Evolutionary conservation across 2,113 vertebrate genomes (phyloP), one percentile per base, ranked within the genome.

Genomic region (Hemiprocne comata): DNA sequence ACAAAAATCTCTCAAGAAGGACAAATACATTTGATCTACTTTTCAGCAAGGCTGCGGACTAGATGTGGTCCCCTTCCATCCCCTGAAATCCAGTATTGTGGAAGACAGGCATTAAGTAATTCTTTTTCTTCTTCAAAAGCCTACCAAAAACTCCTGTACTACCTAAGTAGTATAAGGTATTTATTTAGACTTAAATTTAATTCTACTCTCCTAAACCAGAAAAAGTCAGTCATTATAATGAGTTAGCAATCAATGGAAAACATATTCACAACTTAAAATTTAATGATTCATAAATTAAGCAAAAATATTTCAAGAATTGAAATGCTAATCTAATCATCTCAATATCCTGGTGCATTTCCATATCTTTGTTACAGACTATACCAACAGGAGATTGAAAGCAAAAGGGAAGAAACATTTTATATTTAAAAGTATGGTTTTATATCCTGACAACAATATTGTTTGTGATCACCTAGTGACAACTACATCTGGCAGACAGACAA

Each of bases 401-500:
- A 64, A 55, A 10, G 5, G 64, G 70, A 87, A 77, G 51, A 73
- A 69, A 67, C 33, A 67, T 67, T 85, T 64, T 46, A 46, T 78
- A 75, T 88, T 88, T 90, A 3, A 77, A 93, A 65, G 42, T 29
- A 73, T 12, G 48, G n/a, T 64, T 93, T 91, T 67, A 66, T 81
- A 84, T 64, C 60, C 82, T 44, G 75, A 61, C 46, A 58, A 91
- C 71, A 91, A 42, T 6, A 51, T 67, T 71, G 51, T 62, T 71
- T 64, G 61, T 21, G 53, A 88, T 34, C 5, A 4, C 28, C 17
- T 25, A 58, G 77, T 81, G 79, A 93, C 70, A 90, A 65, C 72
- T 86, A 61, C 40, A 86, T 81, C 87, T 90, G 70, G 79, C 95
- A 94, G 65, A 74, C 70, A 94, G 70, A 90, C 79, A 94, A 81